These are phyloP conservation scores for Selene dorsalis DNA, from an alignment of 2,797 vertebrate genomes.

Conservation along the genomic window DNA sequence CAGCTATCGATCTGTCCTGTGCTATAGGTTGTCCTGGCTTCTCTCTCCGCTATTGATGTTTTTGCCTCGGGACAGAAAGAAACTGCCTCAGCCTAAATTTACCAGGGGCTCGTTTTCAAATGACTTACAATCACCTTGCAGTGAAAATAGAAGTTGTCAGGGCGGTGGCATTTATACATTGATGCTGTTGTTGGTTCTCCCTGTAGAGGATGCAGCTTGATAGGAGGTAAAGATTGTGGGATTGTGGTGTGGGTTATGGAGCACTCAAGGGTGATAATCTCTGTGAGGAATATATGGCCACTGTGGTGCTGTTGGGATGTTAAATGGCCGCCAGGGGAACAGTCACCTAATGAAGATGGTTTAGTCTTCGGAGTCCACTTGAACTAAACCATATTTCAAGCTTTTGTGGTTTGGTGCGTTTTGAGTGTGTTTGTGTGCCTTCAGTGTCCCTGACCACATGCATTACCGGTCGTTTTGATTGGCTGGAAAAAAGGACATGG, in stretches of 20 bases:
- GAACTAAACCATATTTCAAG: conserved; percentile 46
- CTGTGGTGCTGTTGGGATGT: conserved; percentile 50
- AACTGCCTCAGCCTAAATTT: conserved; percentile 70
- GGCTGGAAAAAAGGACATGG: conserved; percentile 12
- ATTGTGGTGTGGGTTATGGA: conserved; percentile 43
- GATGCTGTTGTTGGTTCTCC: conserved; percentile 37
- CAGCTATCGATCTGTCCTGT: conserved; percentile 72
- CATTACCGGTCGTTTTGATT: conserved; percentile 32
- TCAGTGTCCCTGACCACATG: conserved; percentile 25
- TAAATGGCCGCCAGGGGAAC: conserved; percentile 54
- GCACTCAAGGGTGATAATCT: conserved; percentile 66
- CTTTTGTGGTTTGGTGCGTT: conserved; percentile 24
- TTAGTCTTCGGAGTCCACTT: conserved; percentile 52
- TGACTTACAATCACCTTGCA: conserved; percentile 69
- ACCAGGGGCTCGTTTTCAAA: conserved; percentile 70
- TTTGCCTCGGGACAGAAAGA: conserved; percentile 64
- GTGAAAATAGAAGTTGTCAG: conserved; percentile 65
- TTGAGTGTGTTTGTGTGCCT: conserved; percentile 24
- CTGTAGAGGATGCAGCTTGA: conserved; percentile 16
- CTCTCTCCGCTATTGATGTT: conserved; percentile 72
- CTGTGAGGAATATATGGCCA: conserved; percentile 54
- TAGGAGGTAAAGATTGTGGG: conserved; percentile 23
- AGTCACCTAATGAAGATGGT: conserved; percentile 69
- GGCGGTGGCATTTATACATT: conserved; percentile 47
- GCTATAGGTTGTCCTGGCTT: conserved; percentile 77